Base-by-base conservation (phyloP, 2,888 invertebrate species). In the Clanis bilineata region DNA sequence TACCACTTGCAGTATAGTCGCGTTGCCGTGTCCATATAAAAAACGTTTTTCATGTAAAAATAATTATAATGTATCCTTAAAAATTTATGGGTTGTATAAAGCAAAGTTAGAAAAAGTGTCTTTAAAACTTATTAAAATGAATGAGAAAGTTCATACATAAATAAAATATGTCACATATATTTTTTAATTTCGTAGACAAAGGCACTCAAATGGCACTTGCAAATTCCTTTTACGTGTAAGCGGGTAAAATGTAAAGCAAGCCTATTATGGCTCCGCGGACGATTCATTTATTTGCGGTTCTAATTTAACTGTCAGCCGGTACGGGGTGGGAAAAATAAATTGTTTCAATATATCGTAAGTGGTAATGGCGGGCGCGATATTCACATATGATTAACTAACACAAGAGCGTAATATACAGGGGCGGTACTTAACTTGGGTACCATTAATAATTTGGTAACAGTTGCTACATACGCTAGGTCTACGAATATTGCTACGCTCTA, bases 271-370 rank as follows among this genome's bases (percentile, higher is more conserved):
- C 22, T 38, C 39, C 36, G 39, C 60, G 63, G 66, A 41, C 68
- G 66, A 74, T 75, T 74, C 77, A 82, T 83, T 85, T 80, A 77
- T 84, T 82, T 79, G 74, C 71, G 72, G 71, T 66, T 75, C 81
- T 83, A 83, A 85, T 84, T 86, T 80, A 79, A 80, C 79, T 80
- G 82, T 80, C 80, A 77, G 71, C 64, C 69, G 72, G 69, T 76
- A 74, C 77, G 74, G 71, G 67, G 58, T 62, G 63, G 61, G 57
- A 62, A 63, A 73, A 78, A 83, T 76, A 81, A 80, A 82, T 83
- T 73, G 77, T 76, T 70, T 68, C 72, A 69, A 76, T 73, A 74
- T 68, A 74, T 68, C 61, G 61, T 63, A 60, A 60, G 15, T 61
- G 63, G 65, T 64, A 66, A 67, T 65, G 58, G 59, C 57, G 28